These are phyloP conservation scores for Lepidurus apus DNA, from an alignment of 1,140 invertebrate genomes.

Conservation along the genomic window DNA sequence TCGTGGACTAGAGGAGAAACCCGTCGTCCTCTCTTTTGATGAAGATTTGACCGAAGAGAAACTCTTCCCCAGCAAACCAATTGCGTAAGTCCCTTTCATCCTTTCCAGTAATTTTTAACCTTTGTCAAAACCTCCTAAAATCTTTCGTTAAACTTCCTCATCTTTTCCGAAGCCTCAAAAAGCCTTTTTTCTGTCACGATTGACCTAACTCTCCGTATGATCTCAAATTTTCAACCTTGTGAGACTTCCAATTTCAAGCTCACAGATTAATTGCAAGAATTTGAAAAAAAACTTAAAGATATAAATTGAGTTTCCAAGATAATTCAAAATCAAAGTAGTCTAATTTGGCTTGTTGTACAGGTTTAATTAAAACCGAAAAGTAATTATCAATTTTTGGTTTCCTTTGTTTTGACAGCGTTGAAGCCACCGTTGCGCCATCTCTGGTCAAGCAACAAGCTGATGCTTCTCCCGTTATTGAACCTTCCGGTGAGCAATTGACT, in stretches of 20 bases:
- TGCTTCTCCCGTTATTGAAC: background rate
- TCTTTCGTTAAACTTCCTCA: too few relatives aligned
- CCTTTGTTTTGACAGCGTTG: background rate
- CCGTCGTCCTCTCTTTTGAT: conserved; percentile 31
- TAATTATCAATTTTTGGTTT: background rate
- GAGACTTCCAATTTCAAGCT: too few relatives aligned
- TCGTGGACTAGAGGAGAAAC: conserved; percentile 24
- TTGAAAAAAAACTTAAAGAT: too few relatives aligned
- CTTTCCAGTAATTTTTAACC: background rate
- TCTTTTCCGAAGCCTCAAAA: too few relatives aligned
- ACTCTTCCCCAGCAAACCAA: background rate
- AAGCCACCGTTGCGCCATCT: background rate
- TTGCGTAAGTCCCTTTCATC: background rate
- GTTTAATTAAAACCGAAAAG: background rate
- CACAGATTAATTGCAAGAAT: too few relatives aligned
- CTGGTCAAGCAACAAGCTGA: background rate
- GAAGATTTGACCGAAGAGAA: conserved; percentile 24
- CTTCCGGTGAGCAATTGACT: background rate
- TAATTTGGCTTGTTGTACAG: background rate
- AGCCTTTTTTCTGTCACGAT: too few relatives aligned
- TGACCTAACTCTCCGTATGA: too few relatives aligned
- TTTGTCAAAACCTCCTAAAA: background rate
- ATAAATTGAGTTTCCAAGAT: too few relatives aligned
- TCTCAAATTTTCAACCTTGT: too few relatives aligned
- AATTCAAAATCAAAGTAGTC: too few relatives aligned